phyloP scores from a whole-genome alignment of 2,888 invertebrate species.

The Ichneumon xanthorius region DNA sequence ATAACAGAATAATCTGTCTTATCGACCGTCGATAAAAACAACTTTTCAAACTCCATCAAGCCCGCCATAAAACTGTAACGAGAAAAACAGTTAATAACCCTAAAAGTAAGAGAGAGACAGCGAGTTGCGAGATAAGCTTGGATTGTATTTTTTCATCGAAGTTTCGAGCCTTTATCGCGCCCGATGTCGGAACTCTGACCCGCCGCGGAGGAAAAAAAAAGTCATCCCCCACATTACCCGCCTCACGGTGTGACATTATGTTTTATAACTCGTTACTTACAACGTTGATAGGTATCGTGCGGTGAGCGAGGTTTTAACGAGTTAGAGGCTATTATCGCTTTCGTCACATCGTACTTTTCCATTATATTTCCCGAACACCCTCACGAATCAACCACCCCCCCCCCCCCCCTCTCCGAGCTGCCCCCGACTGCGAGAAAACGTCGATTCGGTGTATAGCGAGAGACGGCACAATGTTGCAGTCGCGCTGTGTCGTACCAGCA shows the following conservation, averaged over 20 bases:
- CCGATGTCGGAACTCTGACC: background rate
- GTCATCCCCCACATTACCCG: constrained; percentile 3
- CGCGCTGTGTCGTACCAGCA: background rate
- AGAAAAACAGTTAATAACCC: constrained; percentile 1
- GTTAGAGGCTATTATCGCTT: constrained; percentile 18
- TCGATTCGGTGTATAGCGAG: background rate
- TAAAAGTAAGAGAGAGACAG: background rate
- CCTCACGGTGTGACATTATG: constrained; percentile 12
- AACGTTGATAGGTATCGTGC: constrained; percentile 35
- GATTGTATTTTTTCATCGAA: constrained; percentile 16
- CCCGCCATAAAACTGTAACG: background rate
- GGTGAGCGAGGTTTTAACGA: constrained; percentile 25
- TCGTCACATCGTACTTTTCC: constrained; percentile 42
- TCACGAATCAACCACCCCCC: background rate
- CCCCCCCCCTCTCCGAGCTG: background rate
- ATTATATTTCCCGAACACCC: constrained; percentile 35
- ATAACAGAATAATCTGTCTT: background rate
- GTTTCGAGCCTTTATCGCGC: constrained; percentile 3
- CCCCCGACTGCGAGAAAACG: background rate
- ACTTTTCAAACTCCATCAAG: constrained; percentile 10
- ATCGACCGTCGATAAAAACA: background rate
- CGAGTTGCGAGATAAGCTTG: background rate
- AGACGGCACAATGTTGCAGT: background rate
- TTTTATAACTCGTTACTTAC: constrained; percentile 42
- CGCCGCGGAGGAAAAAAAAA: background rate